Base-by-base conservation (phyloP, 2,888 invertebrate species). In the Dryocosmus kuriphilus region DNA sequence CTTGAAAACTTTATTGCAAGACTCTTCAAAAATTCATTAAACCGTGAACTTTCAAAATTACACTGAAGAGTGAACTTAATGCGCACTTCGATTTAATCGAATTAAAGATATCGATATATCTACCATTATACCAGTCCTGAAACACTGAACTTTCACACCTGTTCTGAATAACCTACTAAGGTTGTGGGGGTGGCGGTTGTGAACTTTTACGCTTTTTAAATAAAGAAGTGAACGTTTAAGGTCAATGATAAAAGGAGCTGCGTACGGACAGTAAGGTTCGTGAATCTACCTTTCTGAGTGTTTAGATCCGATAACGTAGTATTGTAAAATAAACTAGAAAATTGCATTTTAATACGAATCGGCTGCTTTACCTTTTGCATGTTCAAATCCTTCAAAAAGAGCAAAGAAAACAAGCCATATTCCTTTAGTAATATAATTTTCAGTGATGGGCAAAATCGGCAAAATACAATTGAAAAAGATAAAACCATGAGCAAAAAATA, bases 291-390 rank as follows among this genome's bases (percentile, higher is more conserved):
- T n/a, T n/a, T n/a, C n/a, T n/a, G n/a, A 79, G 98, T 99, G 89
- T 99, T 99, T n/a, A n/a, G 84, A 99, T 99, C n/a, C 92, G 99
- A 99, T 93, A 99, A 99, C 93, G 99, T 99, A 96, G 96, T 92
- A 67, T 35, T 75, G 38, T 32, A 35, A n/a, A 80, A 46, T 65
- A 38, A 55, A 74, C 19, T n/a, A n/a, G 74, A 77, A 60, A 81
- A 60, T 74, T 27, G 41, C 19, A 60, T 32, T 63, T 62, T 78
- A 80, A n/a, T 73, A 67, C 57, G 27, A 78, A 77, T 71, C 77
- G 74, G n/a, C 30, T 16, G 4, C 30, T 32, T 11, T 19, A 24
- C n/a, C 11, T n/a, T n/a, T 51, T 51, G 30, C 71, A 51, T 30
- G 82, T 89, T 90, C 89, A 89, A 89, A 89, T 78, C 74, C 24